A percentile compares a stretch with the other conserved stretches of the same genome.
Evolutionary conservation across 2,888 invertebrate genomes (phyloP).

Genomic region (Seira ritae): DNA sequence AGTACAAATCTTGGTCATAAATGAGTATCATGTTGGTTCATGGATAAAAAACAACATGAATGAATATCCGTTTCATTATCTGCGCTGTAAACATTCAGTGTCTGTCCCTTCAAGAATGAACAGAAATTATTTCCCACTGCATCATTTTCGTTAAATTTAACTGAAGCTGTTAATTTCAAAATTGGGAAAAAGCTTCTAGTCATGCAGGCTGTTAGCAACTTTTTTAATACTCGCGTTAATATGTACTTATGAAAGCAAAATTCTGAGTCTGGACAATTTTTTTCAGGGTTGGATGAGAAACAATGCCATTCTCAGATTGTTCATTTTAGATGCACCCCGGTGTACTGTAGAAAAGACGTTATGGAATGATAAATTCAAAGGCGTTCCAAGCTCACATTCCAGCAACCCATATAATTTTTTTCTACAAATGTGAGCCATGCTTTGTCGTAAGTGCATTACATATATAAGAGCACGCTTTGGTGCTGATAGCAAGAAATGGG

Average conservation of each 20-base stretch:
- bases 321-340: background rate
- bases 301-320: background rate
- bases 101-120: too few species aligned
- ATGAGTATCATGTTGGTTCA: conserved; percentile 9
- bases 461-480: background rate
- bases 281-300: background rate
- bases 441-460: too few species aligned
- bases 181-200: too few species aligned
- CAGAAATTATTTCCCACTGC: too few species aligned
- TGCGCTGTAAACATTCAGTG: too few species aligned
- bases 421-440: conserved; percentile 50
- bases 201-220: too few species aligned
- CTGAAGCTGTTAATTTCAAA: too few species aligned
- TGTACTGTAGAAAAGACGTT: background rate
- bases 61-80: conserved; percentile 28
- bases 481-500: background rate
- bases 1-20: conserved; percentile 22
- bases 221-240: conserved; percentile 32
- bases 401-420: conserved; percentile 37
- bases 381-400: conserved; percentile 22
- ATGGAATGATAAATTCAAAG: conserved; percentile 31
- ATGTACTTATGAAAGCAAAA: too few species aligned
- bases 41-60: conserved; percentile 21
- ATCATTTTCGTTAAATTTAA: too few species aligned
- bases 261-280: background rate